A percentile compares a stretch with the other conserved stretches of the same genome.
Conservation (phyloP, 2,888 invertebrate species). For the Troides helena region DNA sequence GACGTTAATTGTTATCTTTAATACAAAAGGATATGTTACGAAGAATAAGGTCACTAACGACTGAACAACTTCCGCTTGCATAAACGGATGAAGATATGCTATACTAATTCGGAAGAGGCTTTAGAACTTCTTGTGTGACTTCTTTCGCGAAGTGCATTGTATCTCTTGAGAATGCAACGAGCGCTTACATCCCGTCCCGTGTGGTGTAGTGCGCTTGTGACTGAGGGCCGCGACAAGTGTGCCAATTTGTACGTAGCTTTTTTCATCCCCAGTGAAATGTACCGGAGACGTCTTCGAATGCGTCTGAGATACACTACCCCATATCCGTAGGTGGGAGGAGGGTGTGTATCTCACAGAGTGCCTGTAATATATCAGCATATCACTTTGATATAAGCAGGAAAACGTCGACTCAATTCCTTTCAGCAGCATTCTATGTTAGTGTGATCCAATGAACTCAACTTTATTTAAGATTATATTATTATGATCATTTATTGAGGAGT, state of each 20-base stretch:
- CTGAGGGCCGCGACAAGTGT: conserved; percentile 21
- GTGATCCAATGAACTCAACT: not conserved
- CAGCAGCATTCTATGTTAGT: not conserved
- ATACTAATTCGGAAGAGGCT: conserved; percentile 11
- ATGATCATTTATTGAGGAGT: too few relatives aligned
- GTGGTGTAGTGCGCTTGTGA: conserved; percentile 22
- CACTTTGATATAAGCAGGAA: not conserved
- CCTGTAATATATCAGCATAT: not conserved
- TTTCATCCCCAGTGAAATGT: conserved; percentile 15
- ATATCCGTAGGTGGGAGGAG: not conserved
- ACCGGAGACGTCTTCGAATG: conserved; percentile 16
- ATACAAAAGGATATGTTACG: not conserved
- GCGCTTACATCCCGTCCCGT: conserved; percentile 23
- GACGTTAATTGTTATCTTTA: not conserved
- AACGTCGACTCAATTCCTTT: not conserved
- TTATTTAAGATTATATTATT: too few relatives aligned
- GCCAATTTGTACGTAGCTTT: conserved; percentile 29
- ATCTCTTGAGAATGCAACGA: conserved; percentile 24
- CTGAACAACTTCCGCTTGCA: conserved; percentile 13
- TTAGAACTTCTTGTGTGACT: conserved; percentile 14
- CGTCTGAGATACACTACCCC: not conserved
- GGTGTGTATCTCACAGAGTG: not conserved
- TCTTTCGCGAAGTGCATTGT: conserved; percentile 26
- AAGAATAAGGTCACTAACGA: not conserved
- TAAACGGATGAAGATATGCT: conserved; percentile 9